Percentiles rank a stretch among this genome's conserved stretches.
These are phyloP conservation scores for Radopholus similis DNA, from an alignment of 1,140 invertebrate genomes.

Conservation along the genomic window DNA sequence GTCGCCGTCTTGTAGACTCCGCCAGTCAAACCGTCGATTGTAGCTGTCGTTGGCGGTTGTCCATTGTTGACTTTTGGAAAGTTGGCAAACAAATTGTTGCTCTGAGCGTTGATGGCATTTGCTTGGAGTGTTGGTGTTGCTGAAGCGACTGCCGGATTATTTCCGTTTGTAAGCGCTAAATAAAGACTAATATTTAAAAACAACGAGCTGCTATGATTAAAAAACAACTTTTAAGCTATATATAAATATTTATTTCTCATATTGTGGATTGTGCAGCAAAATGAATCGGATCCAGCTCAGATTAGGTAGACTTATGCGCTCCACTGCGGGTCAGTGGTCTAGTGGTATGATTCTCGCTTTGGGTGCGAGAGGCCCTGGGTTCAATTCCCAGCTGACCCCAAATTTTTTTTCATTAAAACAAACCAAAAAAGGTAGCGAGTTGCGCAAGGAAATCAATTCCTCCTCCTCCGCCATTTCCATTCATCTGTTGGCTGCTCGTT, in stretches of 20 bases:
- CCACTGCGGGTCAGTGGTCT: slow-evolving; percentile 49
- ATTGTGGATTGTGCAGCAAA: no score
- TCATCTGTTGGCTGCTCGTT: background rate
- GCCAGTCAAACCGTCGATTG: background rate
- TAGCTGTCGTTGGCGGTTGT: background rate
- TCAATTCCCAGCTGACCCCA: slow-evolving; percentile 55
- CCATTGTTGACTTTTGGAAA: background rate
- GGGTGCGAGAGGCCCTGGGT: slow-evolving; percentile 57
- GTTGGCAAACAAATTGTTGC: background rate
- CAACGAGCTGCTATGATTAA: no score
- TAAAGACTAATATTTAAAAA: background rate
- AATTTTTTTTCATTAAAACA: slow-evolving; percentile 11
- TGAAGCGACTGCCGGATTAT: background rate
- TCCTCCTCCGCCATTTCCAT: no score
- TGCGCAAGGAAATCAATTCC: background rate
- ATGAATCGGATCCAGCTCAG: no score
- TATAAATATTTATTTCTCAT: no score
- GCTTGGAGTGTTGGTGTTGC: background rate
- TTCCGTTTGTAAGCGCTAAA: background rate
- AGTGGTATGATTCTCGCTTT: slow-evolving; percentile 59
- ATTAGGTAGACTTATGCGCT: no score
- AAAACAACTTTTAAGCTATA: no score
- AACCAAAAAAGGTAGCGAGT: background rate
- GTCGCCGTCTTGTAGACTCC: background rate
- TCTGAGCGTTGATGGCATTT: background rate